Evolutionary conservation across 2,113 vertebrate genomes (phyloP), one percentile per base, ranked within the genome.

Genomic region (Festucalex cinctus): DNA sequence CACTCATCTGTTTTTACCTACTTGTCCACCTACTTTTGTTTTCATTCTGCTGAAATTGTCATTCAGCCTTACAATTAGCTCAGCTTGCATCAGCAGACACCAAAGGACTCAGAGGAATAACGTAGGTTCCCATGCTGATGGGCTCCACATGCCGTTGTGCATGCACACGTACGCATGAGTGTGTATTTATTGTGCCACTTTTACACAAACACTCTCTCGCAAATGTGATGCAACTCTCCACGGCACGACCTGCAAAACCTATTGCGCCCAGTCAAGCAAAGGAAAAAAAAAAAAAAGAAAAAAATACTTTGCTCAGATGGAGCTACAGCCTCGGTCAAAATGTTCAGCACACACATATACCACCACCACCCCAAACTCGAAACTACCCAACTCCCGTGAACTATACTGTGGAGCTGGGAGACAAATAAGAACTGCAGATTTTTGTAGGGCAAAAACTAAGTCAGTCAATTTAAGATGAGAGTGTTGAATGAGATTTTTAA

Each of bases 401-500:
- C 76, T 37, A 67, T 14, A 26, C 24, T 24, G 22, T 70, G 66
- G 78, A 85, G 81, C 85, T 83, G 2, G 26, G 83, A 87, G 83
- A 86, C 81, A 87, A 86, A 90, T 85, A 86, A 80, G 71, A 88
- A 85, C 83, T 82, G 84, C 82, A 74, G 77, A 83, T 90, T 85
- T 88, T 84, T 75, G 79, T 86, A 86, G 85, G 86, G 87, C 78
- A 83, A 9, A 82, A 88, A 84, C 81, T 82, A 82, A 88, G 84
- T 86, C 89, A 79, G 81, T 83, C 85, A 83, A 79, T 90, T 86
- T 90, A 88, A 88, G 89, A 88, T 89, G 82, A 83, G 85, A 87
- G 89, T 67, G 77, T 86, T 46, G 87, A 89, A 93, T 92, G 89
- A 93, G 92, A 92, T 93, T 91, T 92, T 93, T 93, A 93, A 93